phyloP scores from a whole-genome alignment of 2,113 vertebrate species.

The Picathartes gymnocephalus region DNA sequence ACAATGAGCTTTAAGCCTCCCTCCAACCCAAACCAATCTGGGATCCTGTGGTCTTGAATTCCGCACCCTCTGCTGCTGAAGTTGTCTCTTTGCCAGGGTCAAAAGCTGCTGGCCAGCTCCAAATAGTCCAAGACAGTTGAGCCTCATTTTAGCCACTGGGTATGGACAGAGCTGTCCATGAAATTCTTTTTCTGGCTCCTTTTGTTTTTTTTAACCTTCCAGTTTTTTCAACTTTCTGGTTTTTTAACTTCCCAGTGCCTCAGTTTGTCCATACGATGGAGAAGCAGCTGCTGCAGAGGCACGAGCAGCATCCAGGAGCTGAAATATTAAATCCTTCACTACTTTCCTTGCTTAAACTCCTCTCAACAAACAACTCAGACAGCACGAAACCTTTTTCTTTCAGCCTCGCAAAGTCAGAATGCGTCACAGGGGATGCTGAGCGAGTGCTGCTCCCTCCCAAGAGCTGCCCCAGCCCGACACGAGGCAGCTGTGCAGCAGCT shows the following conservation, averaged over 20 bases:
- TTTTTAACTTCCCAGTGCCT: not conserved
- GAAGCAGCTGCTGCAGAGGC: not conserved
- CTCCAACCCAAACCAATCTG: not conserved
- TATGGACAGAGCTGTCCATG: not conserved
- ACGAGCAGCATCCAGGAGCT: not conserved
- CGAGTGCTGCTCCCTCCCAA: not conserved
- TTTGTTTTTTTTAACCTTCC: not conserved
- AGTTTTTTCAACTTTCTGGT: not conserved
- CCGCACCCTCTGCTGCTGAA: not conserved
- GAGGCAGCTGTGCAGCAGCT: slow-evolving; percentile 68
- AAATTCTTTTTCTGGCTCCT: not conserved
- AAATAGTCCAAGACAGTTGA: not conserved
- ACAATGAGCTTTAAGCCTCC: rapidly evolving
- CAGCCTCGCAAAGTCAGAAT: not conserved
- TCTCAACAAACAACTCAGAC: not conserved
- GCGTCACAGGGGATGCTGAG: not conserved
- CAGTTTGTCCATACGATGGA: rapidly evolving
- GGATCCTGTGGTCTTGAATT: rapidly evolving
- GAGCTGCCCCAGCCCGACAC: slow-evolving; percentile 3
- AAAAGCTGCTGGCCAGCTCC: not conserved
- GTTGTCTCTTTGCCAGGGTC: not conserved
- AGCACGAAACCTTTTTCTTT: not conserved
- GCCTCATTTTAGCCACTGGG: not conserved
- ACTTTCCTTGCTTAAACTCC: not conserved
- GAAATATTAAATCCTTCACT: not conserved